Evolutionary conservation across 1,140 invertebrate species (phyloP).

Genomic region (Sycophaga agraensis): DNA sequence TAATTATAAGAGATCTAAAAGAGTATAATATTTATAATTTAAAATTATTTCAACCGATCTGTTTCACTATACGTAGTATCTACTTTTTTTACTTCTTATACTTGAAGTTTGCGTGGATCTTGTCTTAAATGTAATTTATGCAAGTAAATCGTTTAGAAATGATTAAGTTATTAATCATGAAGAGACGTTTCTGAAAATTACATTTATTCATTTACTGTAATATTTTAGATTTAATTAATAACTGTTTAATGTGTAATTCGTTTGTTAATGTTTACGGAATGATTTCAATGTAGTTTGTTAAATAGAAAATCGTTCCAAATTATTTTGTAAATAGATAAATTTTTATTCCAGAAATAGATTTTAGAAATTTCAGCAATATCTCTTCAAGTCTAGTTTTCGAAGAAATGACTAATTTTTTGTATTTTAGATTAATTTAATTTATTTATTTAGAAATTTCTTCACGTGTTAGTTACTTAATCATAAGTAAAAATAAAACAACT

Average conservation of each 20-base stretch:
- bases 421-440: constrained; percentile 10
- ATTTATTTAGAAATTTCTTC: constrained; percentile 13
- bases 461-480: neutral
- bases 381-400: neutral
- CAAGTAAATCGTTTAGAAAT: neutral
- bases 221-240: neutral
- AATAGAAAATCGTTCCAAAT: neutral
- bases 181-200: neutral
- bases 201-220: neutral
- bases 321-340: constrained; percentile 18
- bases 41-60: neutral
- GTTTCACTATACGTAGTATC: constrained; percentile 21
- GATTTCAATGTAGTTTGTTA: constrained; percentile 10
- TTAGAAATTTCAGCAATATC: neutral
- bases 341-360: neutral
- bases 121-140: neutral
- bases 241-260: neutral
- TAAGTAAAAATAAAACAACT: neutral
- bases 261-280: neutral
- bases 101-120: neutral
- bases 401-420: neutral
- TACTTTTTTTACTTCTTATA: neutral
- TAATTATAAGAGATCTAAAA: too few species aligned
- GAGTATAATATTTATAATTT: too few species aligned
- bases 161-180: neutral